These are phyloP conservation scores for Aquatica leii DNA, from an alignment of 2,888 invertebrate species.

Conservation along the genomic window DNA sequence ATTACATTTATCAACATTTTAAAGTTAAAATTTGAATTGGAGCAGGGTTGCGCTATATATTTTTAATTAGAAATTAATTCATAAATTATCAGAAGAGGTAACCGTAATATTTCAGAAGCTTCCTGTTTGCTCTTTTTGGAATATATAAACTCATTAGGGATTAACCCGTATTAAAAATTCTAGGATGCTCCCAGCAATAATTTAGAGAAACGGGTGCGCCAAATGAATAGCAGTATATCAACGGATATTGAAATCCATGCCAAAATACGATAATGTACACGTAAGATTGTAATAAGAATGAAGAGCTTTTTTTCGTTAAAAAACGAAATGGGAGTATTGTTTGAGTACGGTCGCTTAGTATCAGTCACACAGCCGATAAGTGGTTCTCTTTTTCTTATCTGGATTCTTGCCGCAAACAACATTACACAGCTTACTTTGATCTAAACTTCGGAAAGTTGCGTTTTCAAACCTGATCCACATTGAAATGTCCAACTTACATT, in stretches of 20 bases:
- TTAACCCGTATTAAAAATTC: slow-evolving; percentile 37
- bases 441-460: slow-evolving; percentile 18
- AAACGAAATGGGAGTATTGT: slow-evolving; percentile 33
- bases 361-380: slow-evolving; percentile 35
- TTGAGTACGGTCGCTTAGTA: slow-evolving; percentile 35
- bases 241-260: slow-evolving; percentile 37
- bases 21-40: too few relatives aligned
- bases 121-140: slow-evolving; percentile 16
- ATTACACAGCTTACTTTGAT: slow-evolving; percentile 37
- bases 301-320: slow-evolving; percentile 32
- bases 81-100: slow-evolving; percentile 1
- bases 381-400: slow-evolving; percentile 34
- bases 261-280: slow-evolving; percentile 34
- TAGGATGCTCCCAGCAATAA: slow-evolving; percentile 29
- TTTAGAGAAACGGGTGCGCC: slow-evolving; percentile 34
- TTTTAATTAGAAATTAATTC: not conserved
- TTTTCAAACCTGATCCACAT: slow-evolving; percentile 18
- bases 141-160: slow-evolving; percentile 32
- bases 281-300: slow-evolving; percentile 27
- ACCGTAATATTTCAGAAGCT: slow-evolving; percentile 7
- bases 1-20: too few relatives aligned
- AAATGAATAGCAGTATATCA: slow-evolving; percentile 35
- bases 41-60: not conserved
- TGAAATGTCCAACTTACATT: slow-evolving; percentile 26
- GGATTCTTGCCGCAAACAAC: slow-evolving; percentile 30